A percentile compares a stretch with the other conserved stretches of the same genome.
These are phyloP conservation scores for Heterohyrax brucei DNA, from an alignment of 2,797 vertebrate species.

Conservation along the genomic window DNA sequence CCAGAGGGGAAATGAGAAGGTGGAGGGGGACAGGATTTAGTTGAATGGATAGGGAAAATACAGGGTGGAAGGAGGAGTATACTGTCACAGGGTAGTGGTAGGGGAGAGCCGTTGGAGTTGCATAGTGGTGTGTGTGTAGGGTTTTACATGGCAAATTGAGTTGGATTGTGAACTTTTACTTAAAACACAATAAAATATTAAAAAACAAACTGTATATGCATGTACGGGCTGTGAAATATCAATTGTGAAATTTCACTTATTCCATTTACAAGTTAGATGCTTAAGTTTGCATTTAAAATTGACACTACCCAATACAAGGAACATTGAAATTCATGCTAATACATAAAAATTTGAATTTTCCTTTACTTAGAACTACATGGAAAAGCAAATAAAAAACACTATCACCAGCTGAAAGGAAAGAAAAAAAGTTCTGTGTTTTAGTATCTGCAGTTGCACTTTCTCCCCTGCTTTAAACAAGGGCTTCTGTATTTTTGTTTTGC, in stretches of 20 bases:
- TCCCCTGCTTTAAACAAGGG: background rate
- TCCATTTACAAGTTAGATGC: background rate
- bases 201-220: background rate
- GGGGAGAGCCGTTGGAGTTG: too few species aligned
- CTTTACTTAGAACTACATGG: background rate
- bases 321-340: background rate
- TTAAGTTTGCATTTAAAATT: background rate
- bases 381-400: background rate
- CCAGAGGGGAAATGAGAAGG: too few species aligned
- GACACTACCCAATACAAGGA: conserved; percentile 26
- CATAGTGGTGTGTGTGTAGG: too few species aligned
- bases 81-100: too few species aligned
- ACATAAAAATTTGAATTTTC: background rate
- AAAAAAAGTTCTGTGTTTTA: background rate
- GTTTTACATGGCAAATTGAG: too few species aligned
- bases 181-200: too few species aligned
- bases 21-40: too few species aligned
- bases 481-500: background rate
- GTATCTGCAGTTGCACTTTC: background rate
- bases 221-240: background rate
- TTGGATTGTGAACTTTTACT: too few species aligned
- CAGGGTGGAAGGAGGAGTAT: too few species aligned
- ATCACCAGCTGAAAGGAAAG: conserved; percentile 23
- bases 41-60: too few species aligned
- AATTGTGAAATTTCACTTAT: background rate